These are phyloP conservation scores for Pseudopleuronectes americanus DNA, from an alignment of 2,797 vertebrate genomes.

Conservation along the genomic window DNA sequence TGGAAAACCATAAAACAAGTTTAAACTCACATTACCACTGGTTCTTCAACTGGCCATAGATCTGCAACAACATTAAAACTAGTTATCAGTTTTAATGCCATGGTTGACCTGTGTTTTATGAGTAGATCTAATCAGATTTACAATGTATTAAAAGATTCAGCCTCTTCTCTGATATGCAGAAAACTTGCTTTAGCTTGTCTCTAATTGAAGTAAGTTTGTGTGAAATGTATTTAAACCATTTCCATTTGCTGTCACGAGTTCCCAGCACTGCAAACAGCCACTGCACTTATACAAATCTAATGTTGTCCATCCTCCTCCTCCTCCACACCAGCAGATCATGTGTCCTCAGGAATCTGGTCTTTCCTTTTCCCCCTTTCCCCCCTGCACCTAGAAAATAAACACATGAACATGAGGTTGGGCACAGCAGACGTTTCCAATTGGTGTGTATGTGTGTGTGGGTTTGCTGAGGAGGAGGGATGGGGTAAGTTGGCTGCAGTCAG, in stretches of 20 bases:
- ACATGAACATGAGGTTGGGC: constrained; percentile 54
- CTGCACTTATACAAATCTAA: constrained; percentile 34
- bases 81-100: too few relatives aligned
- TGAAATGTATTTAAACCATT: constrained; percentile 29
- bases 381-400: constrained; percentile 61
- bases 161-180: background rate
- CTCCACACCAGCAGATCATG: constrained; percentile 42
- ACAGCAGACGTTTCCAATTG: constrained; percentile 22
- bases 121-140: background rate
- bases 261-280: constrained; percentile 23
- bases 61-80: too few relatives aligned
- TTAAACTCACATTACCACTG: too few relatives aligned
- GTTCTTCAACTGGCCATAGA: too few relatives aligned
- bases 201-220: background rate
- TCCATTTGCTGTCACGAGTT: constrained; percentile 42
- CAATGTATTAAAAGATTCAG: background rate
- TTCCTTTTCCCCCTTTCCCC: constrained; percentile 4
- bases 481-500: constrained; percentile 44
- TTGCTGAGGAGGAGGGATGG: constrained; percentile 37
- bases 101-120: background rate
- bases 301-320: constrained; percentile 23
- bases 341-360: constrained; percentile 62
- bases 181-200: background rate
- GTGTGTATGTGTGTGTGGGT: constrained; percentile 21
- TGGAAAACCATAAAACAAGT: too few relatives aligned